Percentiles rank a stretch among this genome's conserved stretches.
These are phyloP conservation scores for Eclectus roratus DNA, from an alignment of 2,113 vertebrate species.

Conservation along the genomic window DNA sequence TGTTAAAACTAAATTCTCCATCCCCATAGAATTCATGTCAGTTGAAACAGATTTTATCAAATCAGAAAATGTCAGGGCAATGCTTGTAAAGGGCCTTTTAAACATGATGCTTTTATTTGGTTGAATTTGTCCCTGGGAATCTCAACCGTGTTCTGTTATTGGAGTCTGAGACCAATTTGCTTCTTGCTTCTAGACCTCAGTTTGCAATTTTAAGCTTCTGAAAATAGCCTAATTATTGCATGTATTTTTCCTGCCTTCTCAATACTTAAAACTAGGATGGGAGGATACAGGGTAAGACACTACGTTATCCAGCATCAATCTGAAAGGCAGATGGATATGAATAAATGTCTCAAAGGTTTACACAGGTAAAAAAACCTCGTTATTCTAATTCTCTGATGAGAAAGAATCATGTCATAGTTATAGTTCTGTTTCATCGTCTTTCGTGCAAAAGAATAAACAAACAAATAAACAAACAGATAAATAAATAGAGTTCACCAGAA, in stretches of 20 bases:
- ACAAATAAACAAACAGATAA: neutral
- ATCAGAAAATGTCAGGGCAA: neutral
- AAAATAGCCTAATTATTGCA: neutral
- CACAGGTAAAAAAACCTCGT: fast-evolving
- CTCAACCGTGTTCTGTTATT: neutral
- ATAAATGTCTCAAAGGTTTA: neutral
- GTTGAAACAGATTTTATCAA: neutral
- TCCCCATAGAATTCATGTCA: neutral
- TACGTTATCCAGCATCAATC: neutral
- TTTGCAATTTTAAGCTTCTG: neutral
- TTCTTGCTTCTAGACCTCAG: neutral
- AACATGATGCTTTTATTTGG: neutral
- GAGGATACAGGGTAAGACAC: neutral
- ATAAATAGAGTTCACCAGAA: neutral
- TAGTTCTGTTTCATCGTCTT: neutral
- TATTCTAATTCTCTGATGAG: neutral
- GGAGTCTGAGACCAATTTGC: neutral
- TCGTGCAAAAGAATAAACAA: neutral
- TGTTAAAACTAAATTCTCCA: neutral
- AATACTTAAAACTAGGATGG: neutral
- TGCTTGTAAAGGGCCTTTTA: neutral
- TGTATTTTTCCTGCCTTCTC: neutral
- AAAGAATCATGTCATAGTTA: neutral
- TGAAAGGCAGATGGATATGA: neutral
- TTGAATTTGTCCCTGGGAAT: neutral